Conservation (phyloP, 2,797 vertebrate genomes). For the Acrossocheilus wenchowensis region DNA sequence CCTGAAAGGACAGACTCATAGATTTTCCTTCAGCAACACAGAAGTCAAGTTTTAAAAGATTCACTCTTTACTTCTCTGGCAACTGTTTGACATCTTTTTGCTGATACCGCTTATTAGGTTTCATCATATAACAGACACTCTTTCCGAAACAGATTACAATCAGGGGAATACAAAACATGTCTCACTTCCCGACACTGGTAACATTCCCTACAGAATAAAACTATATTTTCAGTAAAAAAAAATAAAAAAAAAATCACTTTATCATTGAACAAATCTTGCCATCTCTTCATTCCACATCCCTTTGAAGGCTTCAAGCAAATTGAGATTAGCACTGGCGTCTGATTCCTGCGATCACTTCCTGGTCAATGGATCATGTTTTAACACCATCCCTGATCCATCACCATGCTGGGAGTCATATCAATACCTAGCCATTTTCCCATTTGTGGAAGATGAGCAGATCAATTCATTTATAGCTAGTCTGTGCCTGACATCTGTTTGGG, state of each 20-base stretch:
- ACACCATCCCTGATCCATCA: slow-evolving; percentile 81
- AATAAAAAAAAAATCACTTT: slow-evolving; percentile 25
- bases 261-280: slow-evolving; percentile 8
- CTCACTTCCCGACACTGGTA: not conserved
- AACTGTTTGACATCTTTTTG: slow-evolving; percentile 13
- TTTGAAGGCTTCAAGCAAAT: not conserved
- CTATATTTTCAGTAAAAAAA: not conserved
- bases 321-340: slow-evolving; percentile 36
- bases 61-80: not conserved
- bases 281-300: slow-evolving; percentile 13
- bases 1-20: not conserved
- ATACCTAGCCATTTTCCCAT: slow-evolving; percentile 84
- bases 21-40: not conserved
- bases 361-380: slow-evolving; percentile 76
- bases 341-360: slow-evolving; percentile 64
- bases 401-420: slow-evolving; percentile 81
- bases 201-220: not conserved
- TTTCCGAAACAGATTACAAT: slow-evolving; percentile 23
- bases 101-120: not conserved
- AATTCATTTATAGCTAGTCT: slow-evolving; percentile 87
- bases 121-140: slow-evolving; percentile 13
- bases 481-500: slow-evolving; percentile 86
- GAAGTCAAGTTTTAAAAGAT: not conserved
- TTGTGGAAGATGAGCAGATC: slow-evolving; percentile 83
- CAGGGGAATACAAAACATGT: slow-evolving; percentile 65